A percentile compares a stretch with the other conserved stretches of the same genome.
phyloP scores from a whole-genome alignment of 1,140 invertebrate species.

The Drosophila santomea region DNA sequence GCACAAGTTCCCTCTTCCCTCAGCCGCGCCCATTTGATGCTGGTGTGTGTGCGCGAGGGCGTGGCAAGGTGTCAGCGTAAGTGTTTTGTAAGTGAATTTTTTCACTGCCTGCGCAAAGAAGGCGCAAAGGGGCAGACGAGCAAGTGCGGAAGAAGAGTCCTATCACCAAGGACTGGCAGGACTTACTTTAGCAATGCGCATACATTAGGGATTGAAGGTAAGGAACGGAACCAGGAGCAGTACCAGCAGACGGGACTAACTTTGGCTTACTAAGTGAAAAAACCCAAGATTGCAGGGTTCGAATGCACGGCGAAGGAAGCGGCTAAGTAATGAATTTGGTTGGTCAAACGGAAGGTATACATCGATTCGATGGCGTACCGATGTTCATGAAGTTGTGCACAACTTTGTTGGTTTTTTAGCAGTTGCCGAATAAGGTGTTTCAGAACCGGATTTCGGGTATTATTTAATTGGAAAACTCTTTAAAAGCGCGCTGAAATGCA shows the following conservation, averaged over 20 bases:
- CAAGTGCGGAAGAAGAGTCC: background rate
- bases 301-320: conserved; percentile 20
- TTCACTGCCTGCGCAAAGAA: conserved; percentile 40
- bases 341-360: conserved; percentile 11
- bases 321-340: conserved; percentile 41
- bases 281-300: conserved; percentile 10
- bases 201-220: conserved; percentile 43
- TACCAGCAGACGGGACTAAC: conserved; percentile 19
- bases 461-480: conserved; percentile 26
- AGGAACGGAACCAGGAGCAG: background rate
- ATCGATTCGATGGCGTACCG: conserved; percentile 1
- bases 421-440: background rate
- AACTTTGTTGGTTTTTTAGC: background rate
- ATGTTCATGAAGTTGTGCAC: background rate
- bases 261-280: conserved; percentile 40
- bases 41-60: conserved; percentile 23
- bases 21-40: conserved; percentile 1
- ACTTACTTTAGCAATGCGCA: conserved; percentile 57
- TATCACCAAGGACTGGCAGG: conserved; percentile 26
- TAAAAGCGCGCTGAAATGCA: conserved; percentile 15
- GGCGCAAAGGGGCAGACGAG: conserved; percentile 35
- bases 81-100: conserved; percentile 79
- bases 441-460: background rate
- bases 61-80: conserved; percentile 67
- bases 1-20: conserved; percentile 74